These are phyloP conservation scores for Hippocampus barbouri DNA, from an alignment of 2,113 vertebrate genomes.

Conservation along the genomic window DNA sequence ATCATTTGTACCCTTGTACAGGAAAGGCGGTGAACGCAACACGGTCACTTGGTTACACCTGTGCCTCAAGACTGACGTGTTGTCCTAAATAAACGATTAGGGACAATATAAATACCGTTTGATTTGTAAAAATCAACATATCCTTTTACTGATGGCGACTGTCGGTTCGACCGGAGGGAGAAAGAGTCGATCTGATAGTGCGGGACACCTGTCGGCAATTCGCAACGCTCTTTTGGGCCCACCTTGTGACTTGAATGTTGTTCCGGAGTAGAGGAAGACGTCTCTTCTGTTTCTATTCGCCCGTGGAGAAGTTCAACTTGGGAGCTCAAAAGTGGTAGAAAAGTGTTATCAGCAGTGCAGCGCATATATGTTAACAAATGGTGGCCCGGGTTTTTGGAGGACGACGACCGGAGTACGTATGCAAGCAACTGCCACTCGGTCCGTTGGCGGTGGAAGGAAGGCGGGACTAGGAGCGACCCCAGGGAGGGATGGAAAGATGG, in stretches of 20 bases:
- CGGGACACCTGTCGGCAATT: slow-evolving; percentile 36
- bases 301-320: not conserved
- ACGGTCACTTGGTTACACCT: slow-evolving; percentile 26
- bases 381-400: slow-evolving; percentile 26
- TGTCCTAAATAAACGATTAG: not conserved
- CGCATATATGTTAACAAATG: slow-evolving; percentile 3
- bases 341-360: not conserved
- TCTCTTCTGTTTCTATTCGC: slow-evolving; percentile 5
- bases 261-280: not conserved
- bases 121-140: not conserved
- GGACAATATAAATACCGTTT: not conserved
- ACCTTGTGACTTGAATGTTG: slow-evolving; percentile 39
- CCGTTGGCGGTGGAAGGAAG: slow-evolving; percentile 20
- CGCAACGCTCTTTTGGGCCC: slow-evolving; percentile 11
- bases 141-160: not conserved
- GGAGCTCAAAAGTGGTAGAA: slow-evolving; percentile 10
- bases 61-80: not conserved
- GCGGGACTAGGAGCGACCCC: slow-evolving; percentile 32
- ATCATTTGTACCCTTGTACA: slow-evolving; percentile 1
- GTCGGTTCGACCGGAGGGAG: not conserved
- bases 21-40: slow-evolving; percentile 15
- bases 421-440: slow-evolving; percentile 14
- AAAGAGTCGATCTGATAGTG: not conserved
- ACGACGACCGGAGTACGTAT: slow-evolving; percentile 6
- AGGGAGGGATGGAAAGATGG: slow-evolving; percentile 19